Percentiles rank a stretch among this genome's conserved stretches.
Conservation (phyloP, 2,888 invertebrate species). For the Cetonia aurata region DNA sequence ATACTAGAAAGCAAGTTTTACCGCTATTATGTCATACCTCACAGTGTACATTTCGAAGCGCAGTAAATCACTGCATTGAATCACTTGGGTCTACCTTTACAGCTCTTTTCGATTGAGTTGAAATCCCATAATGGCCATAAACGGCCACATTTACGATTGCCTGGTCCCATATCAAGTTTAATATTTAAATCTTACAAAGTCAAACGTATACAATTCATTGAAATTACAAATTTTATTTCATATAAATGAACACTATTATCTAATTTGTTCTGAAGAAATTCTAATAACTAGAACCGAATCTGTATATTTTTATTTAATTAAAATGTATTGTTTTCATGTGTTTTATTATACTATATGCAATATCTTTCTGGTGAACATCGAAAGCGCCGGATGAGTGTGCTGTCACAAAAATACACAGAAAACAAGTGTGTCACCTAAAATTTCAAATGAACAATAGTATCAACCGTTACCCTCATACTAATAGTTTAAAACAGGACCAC, state of each 20-base stretch:
- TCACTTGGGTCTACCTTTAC: slow-evolving; percentile 59
- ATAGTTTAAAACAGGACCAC: no score
- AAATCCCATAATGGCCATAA: slow-evolving; percentile 66
- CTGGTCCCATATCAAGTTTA: slow-evolving; percentile 54
- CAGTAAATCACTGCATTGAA: slow-evolving; percentile 60
- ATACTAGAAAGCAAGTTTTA: slow-evolving; percentile 17
- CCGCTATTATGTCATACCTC: slow-evolving; percentile 41
- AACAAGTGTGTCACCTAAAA: no score
- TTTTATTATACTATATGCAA: no score
- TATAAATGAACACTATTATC: not conserved
- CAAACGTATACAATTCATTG: slow-evolving; percentile 53
- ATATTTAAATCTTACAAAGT: slow-evolving; percentile 54
- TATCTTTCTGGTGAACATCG: no score
- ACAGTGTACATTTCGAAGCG: slow-evolving; percentile 39
- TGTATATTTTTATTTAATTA: no score
- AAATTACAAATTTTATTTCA: not conserved
- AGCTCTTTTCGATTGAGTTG: slow-evolving; percentile 64
- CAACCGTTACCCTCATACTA: no score
- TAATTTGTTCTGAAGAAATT: not conserved
- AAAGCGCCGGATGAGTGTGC: no score
- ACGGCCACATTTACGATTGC: slow-evolving; percentile 64
- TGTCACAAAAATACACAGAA: no score
- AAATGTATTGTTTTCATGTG: no score
- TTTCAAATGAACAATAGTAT: no score
- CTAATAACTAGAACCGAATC: no score